Percentiles rank a stretch among this genome's conserved stretches.
phyloP scores from a whole-genome alignment of 2,113 vertebrate species.

The Hydropotes inermis region DNA sequence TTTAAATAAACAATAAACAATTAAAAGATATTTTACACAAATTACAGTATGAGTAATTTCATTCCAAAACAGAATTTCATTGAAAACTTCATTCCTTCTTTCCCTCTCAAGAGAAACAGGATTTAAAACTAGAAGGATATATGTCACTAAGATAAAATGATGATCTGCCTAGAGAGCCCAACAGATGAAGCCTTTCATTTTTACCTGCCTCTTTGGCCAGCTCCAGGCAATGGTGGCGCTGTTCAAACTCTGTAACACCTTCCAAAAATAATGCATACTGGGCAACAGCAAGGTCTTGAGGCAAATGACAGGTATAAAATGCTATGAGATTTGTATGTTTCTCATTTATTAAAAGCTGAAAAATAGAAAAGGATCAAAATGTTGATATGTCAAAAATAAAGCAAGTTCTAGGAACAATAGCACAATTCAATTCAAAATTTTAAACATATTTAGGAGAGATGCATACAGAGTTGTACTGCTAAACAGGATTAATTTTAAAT shows the following conservation, averaged over 20 bases:
- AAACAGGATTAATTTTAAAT: not conserved
- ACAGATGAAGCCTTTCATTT: not conserved
- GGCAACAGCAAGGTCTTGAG: constrained; percentile 85
- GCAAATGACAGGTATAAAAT: constrained; percentile 94
- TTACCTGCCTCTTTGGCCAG: constrained; percentile 93
- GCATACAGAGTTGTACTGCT: not conserved
- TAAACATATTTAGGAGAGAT: not conserved
- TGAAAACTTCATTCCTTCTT: not conserved
- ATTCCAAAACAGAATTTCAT: constrained; percentile 1
- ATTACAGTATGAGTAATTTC: not conserved
- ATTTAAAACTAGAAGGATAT: constrained; percentile 21
- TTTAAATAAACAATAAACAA: too few relatives aligned
- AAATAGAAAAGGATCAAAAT: not conserved
- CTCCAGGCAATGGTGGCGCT: constrained; percentile 90
- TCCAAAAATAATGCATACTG: constrained; percentile 94
- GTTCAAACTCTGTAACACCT: constrained; percentile 89
- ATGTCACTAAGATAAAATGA: not conserved
- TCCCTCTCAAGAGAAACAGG: not conserved
- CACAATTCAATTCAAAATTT: constrained; percentile 19
- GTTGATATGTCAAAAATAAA: not conserved
- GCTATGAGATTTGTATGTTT: constrained; percentile 92
- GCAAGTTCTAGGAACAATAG: constrained; percentile 12
- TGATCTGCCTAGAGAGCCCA: not conserved
- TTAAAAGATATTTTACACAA: not conserved
- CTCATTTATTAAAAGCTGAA: constrained; percentile 88